Conservation (phyloP, 2,797 vertebrate genomes). For the Sciurus vulgaris region DNA sequence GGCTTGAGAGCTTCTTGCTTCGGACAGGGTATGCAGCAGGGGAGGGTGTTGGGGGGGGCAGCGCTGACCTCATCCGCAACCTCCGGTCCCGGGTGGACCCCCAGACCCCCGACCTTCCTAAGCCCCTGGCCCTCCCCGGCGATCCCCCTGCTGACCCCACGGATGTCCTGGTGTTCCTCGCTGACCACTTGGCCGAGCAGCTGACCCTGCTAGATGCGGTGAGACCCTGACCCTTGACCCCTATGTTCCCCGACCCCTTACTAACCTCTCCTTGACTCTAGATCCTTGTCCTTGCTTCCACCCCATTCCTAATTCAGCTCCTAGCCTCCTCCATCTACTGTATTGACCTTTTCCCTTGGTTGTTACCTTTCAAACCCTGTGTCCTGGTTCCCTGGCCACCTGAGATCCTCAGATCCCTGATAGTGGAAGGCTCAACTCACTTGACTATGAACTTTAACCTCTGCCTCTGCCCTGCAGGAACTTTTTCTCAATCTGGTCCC, state of each 20-base stretch:
- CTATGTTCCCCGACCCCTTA: slow-evolving; percentile 5
- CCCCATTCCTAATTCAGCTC: slow-evolving; percentile 32
- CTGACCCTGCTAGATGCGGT: slow-evolving; percentile 95
- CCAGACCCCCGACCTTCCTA: slow-evolving; percentile 79
- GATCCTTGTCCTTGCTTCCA: slow-evolving; percentile 66
- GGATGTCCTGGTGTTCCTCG: slow-evolving; percentile 92
- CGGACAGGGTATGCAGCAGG: slow-evolving; percentile 82
- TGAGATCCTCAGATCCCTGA: slow-evolving; percentile 56
- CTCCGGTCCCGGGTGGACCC: slow-evolving; percentile 81
- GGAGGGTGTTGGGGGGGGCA: slow-evolving; percentile 79
- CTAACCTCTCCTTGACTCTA: slow-evolving; percentile 67
- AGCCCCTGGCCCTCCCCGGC: slow-evolving; percentile 81
- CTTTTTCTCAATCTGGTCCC: slow-evolving; percentile 95
- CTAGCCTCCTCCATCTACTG: not conserved
- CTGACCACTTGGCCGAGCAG: slow-evolving; percentile 92
- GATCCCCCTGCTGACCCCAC: slow-evolving; percentile 90
- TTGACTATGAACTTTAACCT: slow-evolving; percentile 64
- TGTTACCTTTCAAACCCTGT: slow-evolving; percentile 34
- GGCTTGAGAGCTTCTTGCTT: slow-evolving; percentile 90
- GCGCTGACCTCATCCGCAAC: slow-evolving; percentile 76
- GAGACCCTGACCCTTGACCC: slow-evolving; percentile 84
- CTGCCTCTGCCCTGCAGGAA: slow-evolving; percentile 87
- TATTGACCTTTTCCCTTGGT: slow-evolving; percentile 1
- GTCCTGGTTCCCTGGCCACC: slow-evolving; percentile 58
- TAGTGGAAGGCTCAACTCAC: slow-evolving; percentile 17